A percentile compares a stretch with the other conserved stretches of the same genome.
These are phyloP conservation scores for Nasonia giraulti DNA, from an alignment of 1,140 invertebrate genomes.

Conservation along the genomic window DNA sequence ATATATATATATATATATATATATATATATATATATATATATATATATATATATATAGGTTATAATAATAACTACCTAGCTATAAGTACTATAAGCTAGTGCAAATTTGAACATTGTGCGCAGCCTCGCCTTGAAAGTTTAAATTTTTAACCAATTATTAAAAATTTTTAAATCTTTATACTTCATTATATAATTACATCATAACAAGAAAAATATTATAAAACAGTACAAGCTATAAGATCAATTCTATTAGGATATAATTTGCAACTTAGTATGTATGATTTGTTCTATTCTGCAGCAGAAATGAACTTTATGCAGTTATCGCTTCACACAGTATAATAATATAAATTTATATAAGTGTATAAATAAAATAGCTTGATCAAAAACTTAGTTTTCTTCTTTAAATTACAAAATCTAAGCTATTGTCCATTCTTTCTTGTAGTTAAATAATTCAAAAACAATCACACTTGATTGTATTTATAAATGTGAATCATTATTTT, in stretches of 20 bases:
- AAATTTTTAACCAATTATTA: constrained; percentile 24
- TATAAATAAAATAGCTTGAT: constrained; percentile 15
- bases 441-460: constrained; percentile 13
- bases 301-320: constrained; percentile 3
- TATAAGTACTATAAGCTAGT: constrained; percentile 45
- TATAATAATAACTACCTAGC: constrained; percentile 31
- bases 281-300: constrained; percentile 11
- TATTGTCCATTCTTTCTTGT: constrained; percentile 15
- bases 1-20: no score
- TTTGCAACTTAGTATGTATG: constrained; percentile 14
- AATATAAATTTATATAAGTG: constrained; percentile 9
- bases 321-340: not conserved
- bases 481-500: constrained; percentile 10
- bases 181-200: not conserved
- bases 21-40: no score
- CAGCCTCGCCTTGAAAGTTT: constrained; percentile 14
- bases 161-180: not conserved
- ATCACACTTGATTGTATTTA: constrained; percentile 20
- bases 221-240: constrained; percentile 17
- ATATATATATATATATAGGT: constrained; percentile 9
- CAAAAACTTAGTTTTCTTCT: not conserved
- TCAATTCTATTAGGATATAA: constrained; percentile 19
- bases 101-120: constrained; percentile 44
- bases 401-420: constrained; percentile 1
- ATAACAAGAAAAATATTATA: constrained; percentile 20